phyloP scores from a whole-genome alignment of 2,113 vertebrate species.

The Thermophis baileyi region DNA sequence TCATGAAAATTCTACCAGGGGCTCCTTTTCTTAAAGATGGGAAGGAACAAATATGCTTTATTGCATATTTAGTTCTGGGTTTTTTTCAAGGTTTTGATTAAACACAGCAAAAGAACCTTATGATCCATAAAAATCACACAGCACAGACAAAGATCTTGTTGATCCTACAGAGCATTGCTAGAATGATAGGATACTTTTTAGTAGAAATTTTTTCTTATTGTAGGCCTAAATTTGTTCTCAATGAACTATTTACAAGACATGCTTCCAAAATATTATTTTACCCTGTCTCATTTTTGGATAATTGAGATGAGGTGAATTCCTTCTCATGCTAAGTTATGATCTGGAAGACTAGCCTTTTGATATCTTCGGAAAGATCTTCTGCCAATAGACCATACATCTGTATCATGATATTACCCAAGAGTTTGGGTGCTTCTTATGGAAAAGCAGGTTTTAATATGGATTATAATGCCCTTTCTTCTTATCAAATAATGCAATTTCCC shows the following conservation, averaged over 20 bases:
- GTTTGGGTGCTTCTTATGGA: conserved; percentile 9
- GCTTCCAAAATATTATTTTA: not conserved
- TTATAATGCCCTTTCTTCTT: conserved; percentile 40
- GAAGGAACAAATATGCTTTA: not conserved
- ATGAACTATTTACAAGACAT: not conserved
- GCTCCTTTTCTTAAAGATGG: not conserved
- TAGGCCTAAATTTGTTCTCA: not conserved
- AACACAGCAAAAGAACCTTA: not conserved
- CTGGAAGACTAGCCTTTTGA: accelerated
- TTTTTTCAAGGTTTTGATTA: not conserved
- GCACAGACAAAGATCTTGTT: not conserved
- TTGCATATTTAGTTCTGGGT: not conserved
- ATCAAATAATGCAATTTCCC: conserved; percentile 54
- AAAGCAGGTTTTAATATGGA: conserved; percentile 49
- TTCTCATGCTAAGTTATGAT: accelerated
- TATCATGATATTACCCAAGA: accelerated
- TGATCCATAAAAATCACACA: not conserved
- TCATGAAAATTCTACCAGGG: not conserved
- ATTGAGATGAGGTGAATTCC: accelerated
- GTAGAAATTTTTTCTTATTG: not conserved
- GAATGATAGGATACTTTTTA: not conserved
- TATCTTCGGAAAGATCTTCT: not conserved
- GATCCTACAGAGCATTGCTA: not conserved
- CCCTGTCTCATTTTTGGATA: not conserved
- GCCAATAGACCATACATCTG: not conserved